Conservation (phyloP, 1,140 invertebrate species). For the Archegozetes longisetosus region DNA sequence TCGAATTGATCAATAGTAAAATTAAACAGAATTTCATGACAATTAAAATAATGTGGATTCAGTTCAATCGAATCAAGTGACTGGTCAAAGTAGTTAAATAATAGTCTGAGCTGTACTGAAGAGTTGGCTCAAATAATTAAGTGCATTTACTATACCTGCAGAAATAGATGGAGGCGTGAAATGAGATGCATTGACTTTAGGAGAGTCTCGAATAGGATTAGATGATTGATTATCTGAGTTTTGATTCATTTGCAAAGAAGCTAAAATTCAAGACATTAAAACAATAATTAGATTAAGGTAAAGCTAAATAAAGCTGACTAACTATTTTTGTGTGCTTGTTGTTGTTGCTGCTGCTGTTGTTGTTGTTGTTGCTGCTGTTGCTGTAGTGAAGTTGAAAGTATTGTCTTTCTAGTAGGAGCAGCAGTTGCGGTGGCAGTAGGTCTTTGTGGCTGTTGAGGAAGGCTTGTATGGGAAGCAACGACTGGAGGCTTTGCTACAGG, state of each 20-base stretch:
- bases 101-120: too few species aligned
- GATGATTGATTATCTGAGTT: not conserved
- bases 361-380: constrained; percentile 7
- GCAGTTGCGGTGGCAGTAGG: constrained; percentile 14
- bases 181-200: not conserved
- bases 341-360: constrained; percentile 10
- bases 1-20: too few species aligned
- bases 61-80: too few species aligned
- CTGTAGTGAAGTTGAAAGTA: not conserved
- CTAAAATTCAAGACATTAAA: not conserved
- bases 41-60: too few species aligned
- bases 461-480: not conserved
- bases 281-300: not conserved
- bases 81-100: too few species aligned
- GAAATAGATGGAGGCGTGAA: not conserved
- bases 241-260: too few species aligned
- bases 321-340: constrained; percentile 1
- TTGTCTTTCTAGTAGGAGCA: not conserved
- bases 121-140: not conserved
- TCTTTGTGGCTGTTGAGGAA: not conserved
- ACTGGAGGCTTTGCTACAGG: not conserved
- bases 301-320: not conserved
- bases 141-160: not conserved
- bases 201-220: not conserved
- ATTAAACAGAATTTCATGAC: too few species aligned